Base-by-base conservation (phyloP, 2,797 vertebrate genomes). In the Cyprinodon diabolis region DNA sequence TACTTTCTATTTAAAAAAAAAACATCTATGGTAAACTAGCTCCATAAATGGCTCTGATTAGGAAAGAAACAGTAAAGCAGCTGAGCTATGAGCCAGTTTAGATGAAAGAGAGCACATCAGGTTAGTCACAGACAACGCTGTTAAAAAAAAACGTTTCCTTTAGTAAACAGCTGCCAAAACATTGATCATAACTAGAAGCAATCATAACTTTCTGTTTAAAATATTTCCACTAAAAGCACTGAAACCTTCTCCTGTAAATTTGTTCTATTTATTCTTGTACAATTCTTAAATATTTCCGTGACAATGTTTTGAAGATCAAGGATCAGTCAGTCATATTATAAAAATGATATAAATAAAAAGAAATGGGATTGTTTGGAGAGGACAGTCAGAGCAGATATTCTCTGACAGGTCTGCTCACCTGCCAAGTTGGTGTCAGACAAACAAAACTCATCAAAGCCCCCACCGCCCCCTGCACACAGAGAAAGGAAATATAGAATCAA, bases 401-500 rank as follows among this genome's bases (percentile, higher is more conserved):
- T 17, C 52, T 56, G 19, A 69, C 68, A 56, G 52, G 23, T 65
- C 21, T 45, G 40, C 40, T 69, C 40, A 55, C 51, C 66, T 68
- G 49, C 35, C 52, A 45, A 69, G 21, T 56, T 56, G 13, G 25
- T 49, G 56, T 60, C 94, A 47, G 62, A 57, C 62, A n/a, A 30
- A 75, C 80, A 71, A 10, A 72, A 65, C 67, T 66, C 71, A 76
- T 4, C 74, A 71, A 72, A 69, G 65, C 78, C 70, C 81, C 75
- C 65, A 15, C 14, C 65, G 17, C 14, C 79, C 67, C 74, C 77
- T 77, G 81, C 77, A 68, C 71, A 75, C 45, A 40, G 60, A 83
- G 82, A 81, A 63, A 89, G 91, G 95, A 97, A 98, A 97, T 97
- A 98, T 96, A 96, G 96, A 98, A 98, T 98, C 97, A 98, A 97